A percentile compares a stretch with the other conserved stretches of the same genome.
These are phyloP conservation scores for Drosophila macrothrix DNA, from an alignment of 2,888 invertebrate species.

Conservation along the genomic window DNA sequence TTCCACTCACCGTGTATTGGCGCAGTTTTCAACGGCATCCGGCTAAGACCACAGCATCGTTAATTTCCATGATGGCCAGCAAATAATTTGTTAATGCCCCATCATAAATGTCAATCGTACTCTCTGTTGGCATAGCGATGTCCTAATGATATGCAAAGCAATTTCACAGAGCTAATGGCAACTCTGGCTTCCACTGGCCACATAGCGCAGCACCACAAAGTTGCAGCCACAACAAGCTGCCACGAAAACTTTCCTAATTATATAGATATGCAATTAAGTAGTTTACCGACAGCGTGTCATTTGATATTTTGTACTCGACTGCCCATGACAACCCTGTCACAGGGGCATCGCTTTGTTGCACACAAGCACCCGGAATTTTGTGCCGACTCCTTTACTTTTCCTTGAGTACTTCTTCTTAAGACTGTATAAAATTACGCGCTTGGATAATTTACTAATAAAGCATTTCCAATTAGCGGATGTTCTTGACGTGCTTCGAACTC, in stretches of 20 bases:
- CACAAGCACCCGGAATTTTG: constrained; percentile 45
- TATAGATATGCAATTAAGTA: constrained; percentile 82
- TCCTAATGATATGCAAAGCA: constrained; percentile 50
- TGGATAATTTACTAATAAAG: constrained; percentile 51
- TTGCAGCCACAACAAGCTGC: constrained; percentile 14
- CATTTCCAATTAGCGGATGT: constrained; percentile 63
- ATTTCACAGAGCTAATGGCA: constrained; percentile 4
- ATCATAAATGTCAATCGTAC: constrained; percentile 21
- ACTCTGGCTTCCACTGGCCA: constrained; percentile 3
- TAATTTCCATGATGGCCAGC: constrained; percentile 25
- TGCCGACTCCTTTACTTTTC: constrained; percentile 14
- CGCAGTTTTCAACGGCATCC: constrained; percentile 1
- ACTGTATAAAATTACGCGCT: constrained; percentile 16
- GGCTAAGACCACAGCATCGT: constrained; percentile 12
- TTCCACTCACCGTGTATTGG: constrained; percentile 8
- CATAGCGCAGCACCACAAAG: constrained; percentile 6
- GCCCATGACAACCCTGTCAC: constrained; percentile 41
- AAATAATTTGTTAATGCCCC: constrained; percentile 48
- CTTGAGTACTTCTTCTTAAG: not conserved
- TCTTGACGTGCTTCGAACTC: constrained; percentile 40
- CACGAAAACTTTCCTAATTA: constrained; percentile 78
- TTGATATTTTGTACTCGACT: constrained; percentile 53
- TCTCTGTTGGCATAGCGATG: constrained; percentile 22
- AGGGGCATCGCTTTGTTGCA: constrained; percentile 33
- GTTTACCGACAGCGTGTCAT: constrained; percentile 77